Conservation (phyloP, 2,113 vertebrate species). For the Anoplopoma fimbria region DNA sequence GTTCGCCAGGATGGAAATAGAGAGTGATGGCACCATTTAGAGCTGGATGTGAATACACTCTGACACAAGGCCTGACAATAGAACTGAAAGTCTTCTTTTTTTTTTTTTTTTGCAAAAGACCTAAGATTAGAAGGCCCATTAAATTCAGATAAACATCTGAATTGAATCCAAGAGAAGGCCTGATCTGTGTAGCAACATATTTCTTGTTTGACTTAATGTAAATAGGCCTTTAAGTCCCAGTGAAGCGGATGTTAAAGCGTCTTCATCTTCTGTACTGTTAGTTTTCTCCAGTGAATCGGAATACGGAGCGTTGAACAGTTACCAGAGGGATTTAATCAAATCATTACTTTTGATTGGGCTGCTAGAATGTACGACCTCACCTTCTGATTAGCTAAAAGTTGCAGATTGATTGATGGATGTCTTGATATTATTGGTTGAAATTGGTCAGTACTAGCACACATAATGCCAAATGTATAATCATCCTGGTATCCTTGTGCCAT, state of each 20-base stretch:
- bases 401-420: no score
- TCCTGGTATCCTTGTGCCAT: background rate
- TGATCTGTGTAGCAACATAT: background rate
- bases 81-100: slow-evolving; percentile 64
- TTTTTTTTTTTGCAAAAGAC: slow-evolving; percentile 18
- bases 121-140: slow-evolving; percentile 64
- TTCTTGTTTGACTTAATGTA: slow-evolving; percentile 21
- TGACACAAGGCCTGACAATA: slow-evolving; percentile 72
- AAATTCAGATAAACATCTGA: background rate
- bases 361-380: no score
- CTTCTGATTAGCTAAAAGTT: no score
- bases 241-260: background rate
- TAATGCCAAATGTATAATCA: background rate
- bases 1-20: slow-evolving; percentile 64
- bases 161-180: background rate
- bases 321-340: background rate
- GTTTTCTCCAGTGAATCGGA: background rate
- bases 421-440: no score
- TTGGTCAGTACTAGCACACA: background rate
- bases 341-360: background rate
- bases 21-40: slow-evolving; percentile 67
- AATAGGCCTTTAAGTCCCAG: background rate
- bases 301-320: background rate
- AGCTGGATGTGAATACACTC: slow-evolving; percentile 68
- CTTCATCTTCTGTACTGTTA: background rate